Conservation (phyloP, 2,888 invertebrate genomes). For the Drosophila nr. perissopoda region DNA sequence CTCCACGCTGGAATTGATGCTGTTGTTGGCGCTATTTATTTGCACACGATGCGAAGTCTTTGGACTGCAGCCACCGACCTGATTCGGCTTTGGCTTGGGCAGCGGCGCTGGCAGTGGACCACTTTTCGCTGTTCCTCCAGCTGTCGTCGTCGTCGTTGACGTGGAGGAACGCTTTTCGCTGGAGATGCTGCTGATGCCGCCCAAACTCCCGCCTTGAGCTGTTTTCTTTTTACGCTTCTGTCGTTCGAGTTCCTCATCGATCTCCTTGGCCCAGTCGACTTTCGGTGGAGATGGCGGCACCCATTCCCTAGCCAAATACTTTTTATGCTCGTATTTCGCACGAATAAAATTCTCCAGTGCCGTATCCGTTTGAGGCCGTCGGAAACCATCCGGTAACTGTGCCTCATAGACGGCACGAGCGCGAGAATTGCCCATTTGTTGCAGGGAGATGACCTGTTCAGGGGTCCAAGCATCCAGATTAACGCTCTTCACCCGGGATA, state of each 20-base stretch:
- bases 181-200: conserved; percentile 60
- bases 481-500: conserved; percentile 99
- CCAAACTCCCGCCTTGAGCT: conserved; percentile 84
- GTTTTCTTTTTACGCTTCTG: conserved; percentile 94
- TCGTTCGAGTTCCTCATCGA: conserved; percentile 93
- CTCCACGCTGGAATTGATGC: conserved; percentile 56
- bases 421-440: conserved; percentile 99
- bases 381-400: conserved; percentile 96
- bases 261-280: conserved; percentile 94
- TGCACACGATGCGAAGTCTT: conserved; percentile 78
- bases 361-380: conserved; percentile 97
- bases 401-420: conserved; percentile 99
- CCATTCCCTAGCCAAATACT: conserved; percentile 99
- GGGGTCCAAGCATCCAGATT: conserved; percentile 99
- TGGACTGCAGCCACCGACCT: conserved; percentile 83
- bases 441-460: conserved; percentile 96
- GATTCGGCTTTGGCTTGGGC: conserved; percentile 83
- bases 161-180: conserved; percentile 60
- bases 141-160: conserved; percentile 27
- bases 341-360: conserved; percentile 98
- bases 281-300: conserved; percentile 94
- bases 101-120: conserved; percentile 82
- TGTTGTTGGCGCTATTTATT: conserved; percentile 56
- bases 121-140: conserved; percentile 48
- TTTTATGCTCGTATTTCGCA: conserved; percentile 99